Conservation (phyloP, 2,797 vertebrate genomes). For the Anguilla megastoma region DNA sequence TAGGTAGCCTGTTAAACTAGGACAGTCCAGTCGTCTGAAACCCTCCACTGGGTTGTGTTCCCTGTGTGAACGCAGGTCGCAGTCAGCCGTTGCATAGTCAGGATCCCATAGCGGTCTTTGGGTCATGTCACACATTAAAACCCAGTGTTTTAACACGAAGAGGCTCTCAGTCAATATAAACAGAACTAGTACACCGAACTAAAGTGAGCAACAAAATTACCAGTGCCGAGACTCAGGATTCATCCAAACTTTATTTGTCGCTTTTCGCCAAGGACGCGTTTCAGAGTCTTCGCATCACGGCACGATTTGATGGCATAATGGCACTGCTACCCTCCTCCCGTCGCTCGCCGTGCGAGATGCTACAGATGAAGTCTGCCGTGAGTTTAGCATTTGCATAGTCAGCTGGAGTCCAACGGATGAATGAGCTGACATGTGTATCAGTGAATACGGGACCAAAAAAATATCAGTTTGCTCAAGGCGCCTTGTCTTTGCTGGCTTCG, state of each 20-base stretch:
- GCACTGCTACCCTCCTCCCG: not conserved
- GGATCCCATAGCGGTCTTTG: not conserved
- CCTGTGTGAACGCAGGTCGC: not conserved
- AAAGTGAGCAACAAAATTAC: not conserved
- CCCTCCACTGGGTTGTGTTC: not conserved
- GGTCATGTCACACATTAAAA: not conserved
- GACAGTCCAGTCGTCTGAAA: not conserved
- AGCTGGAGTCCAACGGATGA: conserved; percentile 32
- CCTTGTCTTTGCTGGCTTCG: not conserved
- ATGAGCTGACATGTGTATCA: conserved; percentile 21
- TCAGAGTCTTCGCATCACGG: not conserved
- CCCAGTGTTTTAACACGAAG: not conserved
- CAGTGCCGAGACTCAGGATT: not conserved
- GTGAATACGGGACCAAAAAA: not conserved
- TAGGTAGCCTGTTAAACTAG: not conserved
- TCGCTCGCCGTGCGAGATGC: not conserved
- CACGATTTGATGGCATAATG: not conserved
- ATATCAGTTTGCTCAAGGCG: not conserved
- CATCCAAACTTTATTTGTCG: not conserved
- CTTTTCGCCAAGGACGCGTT: not conserved
- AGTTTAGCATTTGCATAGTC: conserved; percentile 64
- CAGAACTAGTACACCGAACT: not conserved
- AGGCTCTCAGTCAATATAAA: not conserved
- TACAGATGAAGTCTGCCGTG: conserved; percentile 33
- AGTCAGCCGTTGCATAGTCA: not conserved